Evolutionary conservation across 1,140 invertebrate genomes (phyloP).

Genomic region (Mycetomoellerius zeteki): DNA sequence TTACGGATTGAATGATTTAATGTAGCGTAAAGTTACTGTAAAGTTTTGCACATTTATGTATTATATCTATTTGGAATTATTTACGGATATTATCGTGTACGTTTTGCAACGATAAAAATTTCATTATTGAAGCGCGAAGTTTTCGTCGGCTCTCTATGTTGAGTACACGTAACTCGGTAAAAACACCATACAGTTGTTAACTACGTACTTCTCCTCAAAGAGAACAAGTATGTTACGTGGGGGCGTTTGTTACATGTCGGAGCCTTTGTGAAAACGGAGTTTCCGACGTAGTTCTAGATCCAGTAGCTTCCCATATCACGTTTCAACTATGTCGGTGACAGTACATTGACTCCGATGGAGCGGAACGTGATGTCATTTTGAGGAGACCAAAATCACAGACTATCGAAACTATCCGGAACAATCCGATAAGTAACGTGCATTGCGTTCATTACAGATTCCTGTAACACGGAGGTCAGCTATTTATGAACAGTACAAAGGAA

Average conservation of each 20-base stretch:
- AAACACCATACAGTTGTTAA: conserved; percentile 14
- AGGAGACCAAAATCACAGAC: conserved; percentile 35
- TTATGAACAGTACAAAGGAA: conserved; percentile 34
- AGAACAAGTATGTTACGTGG: conserved; percentile 12
- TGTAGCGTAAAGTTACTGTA: too few species aligned
- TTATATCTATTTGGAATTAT: not conserved
- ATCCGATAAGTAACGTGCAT: conserved; percentile 54
- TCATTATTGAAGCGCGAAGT: not conserved
- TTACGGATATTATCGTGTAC: not conserved
- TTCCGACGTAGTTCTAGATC: conserved; percentile 27
- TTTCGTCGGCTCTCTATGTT: not conserved
- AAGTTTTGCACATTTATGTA: too few species aligned
- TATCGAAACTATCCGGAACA: conserved; percentile 54
- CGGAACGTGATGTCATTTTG: conserved; percentile 38
- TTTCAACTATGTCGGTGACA: conserved; percentile 53
- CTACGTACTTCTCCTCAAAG: conserved; percentile 33
- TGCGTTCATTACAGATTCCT: conserved; percentile 5
- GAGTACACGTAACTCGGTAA: not conserved
- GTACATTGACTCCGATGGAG: conserved; percentile 45
- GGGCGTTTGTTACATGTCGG: not conserved
- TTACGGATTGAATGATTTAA: too few species aligned
- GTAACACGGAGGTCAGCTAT: not conserved
- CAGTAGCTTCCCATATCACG: conserved; percentile 31
- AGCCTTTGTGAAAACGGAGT: conserved; percentile 49
- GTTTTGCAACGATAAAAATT: not conserved